Conservation (phyloP, 2,888 invertebrate species). For the Drosophila seclusa region DNA sequence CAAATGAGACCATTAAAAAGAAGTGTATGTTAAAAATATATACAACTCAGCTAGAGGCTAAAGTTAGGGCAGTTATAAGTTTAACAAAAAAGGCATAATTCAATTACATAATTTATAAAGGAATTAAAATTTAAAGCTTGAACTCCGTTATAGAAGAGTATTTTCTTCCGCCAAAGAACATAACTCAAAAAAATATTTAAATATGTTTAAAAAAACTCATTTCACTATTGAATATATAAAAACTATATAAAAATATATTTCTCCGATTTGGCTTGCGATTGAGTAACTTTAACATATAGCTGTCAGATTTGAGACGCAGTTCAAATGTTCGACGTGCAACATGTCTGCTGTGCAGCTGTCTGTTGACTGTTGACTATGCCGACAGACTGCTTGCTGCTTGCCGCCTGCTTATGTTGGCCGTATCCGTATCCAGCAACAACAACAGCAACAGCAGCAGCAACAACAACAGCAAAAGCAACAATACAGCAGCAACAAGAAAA, state of each 20-base stretch:
- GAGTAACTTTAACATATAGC: conserved; percentile 1
- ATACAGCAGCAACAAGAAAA: conserved; percentile 70
- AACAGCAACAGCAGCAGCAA: conserved; percentile 27
- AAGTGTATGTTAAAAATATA: background rate
- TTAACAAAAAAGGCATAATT: background rate
- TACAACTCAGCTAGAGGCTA: background rate
- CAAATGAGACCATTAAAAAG: background rate
- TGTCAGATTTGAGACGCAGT: conserved; percentile 12
- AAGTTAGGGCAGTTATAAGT: background rate
- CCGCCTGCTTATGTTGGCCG: conserved; percentile 52
- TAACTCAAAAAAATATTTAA: background rate
- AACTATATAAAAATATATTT: background rate
- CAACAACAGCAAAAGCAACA: conserved; percentile 42
- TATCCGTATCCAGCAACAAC: conserved; percentile 62
- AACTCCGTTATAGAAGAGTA: background rate
- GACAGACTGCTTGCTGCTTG: conserved; percentile 22
- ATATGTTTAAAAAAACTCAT: background rate
- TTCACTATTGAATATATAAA: background rate
- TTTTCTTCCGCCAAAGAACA: background rate
- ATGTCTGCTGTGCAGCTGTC: conserved; percentile 57
- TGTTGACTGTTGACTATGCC: conserved; percentile 18
- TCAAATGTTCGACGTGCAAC: conserved; percentile 46
- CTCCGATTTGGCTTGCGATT: conserved; percentile 14
- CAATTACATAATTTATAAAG: background rate
- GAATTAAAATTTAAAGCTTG: background rate